phyloP scores from a whole-genome alignment of 1,140 invertebrate genomes.

The Ectropis grisescens region DNA sequence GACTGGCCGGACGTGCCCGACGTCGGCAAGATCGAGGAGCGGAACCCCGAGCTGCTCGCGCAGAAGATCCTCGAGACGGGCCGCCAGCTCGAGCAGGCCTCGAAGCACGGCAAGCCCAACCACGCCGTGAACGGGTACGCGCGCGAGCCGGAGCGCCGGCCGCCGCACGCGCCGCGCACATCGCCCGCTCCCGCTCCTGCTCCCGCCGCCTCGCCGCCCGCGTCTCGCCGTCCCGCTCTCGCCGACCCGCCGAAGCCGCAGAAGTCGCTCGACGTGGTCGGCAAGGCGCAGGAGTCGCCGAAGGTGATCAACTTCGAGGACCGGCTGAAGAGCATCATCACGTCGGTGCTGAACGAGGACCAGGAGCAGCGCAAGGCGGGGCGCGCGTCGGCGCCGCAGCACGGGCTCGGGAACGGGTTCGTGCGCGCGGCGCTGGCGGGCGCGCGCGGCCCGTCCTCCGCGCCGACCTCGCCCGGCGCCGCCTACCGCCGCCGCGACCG shows the following conservation, averaged over 20 bases:
- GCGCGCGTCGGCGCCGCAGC: slow-evolving; percentile 29
- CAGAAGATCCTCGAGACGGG: slow-evolving; percentile 92
- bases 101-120: slow-evolving; percentile 72
- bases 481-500: slow-evolving; percentile 18
- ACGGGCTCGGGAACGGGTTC: slow-evolving; percentile 45
- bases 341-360: slow-evolving; percentile 90
- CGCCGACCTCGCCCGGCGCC: slow-evolving; percentile 14
- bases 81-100: slow-evolving; percentile 87
- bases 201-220: slow-evolving; percentile 19
- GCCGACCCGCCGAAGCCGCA: slow-evolving; percentile 48
- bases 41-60: slow-evolving; percentile 89
- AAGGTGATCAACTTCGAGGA: slow-evolving; percentile 91
- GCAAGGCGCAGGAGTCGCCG: slow-evolving; percentile 79
- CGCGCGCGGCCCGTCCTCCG: slow-evolving; percentile 13
- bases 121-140: slow-evolving; percentile 59
- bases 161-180: slow-evolving; percentile 19
- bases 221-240: slow-evolving; percentile 20
- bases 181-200: slow-evolving; percentile 16
- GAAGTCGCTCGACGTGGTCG: slow-evolving; percentile 58
- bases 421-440: slow-evolving; percentile 21
- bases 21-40: slow-evolving; percentile 90
- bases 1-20: slow-evolving; percentile 93
- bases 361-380: slow-evolving; percentile 62
- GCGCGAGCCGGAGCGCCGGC: slow-evolving; percentile 42
- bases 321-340: slow-evolving; percentile 92